These are phyloP conservation scores for Anguilla obscura DNA, from an alignment of 2,797 vertebrate species.

Conservation along the genomic window DNA sequence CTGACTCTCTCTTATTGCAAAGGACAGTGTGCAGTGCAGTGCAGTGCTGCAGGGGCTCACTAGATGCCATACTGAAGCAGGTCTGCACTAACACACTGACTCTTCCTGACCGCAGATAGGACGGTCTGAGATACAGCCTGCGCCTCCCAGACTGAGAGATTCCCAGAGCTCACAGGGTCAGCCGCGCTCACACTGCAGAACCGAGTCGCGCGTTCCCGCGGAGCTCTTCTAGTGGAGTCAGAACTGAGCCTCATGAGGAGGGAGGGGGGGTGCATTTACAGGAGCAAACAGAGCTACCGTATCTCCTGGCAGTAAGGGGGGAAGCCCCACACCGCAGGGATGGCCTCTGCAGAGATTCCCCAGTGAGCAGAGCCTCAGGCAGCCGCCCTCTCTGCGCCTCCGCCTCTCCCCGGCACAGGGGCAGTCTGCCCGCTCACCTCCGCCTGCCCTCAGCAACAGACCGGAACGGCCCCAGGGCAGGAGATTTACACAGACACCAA, in stretches of 20 bases:
- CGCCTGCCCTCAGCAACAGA: slow-evolving; percentile 36
- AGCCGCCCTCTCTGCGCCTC: background rate
- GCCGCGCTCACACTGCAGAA: background rate
- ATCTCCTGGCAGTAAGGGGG: background rate
- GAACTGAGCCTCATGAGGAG: background rate
- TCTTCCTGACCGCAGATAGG: background rate
- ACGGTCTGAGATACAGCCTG: background rate
- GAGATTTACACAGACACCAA: slow-evolving; percentile 63
- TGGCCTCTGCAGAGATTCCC: background rate
- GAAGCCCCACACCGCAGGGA: background rate
- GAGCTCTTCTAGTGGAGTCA: background rate
- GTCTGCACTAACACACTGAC: background rate
- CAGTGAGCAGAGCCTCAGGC: background rate
- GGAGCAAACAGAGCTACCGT: too few relatives aligned
- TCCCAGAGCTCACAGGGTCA: background rate
- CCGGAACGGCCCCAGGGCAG: slow-evolving; percentile 49
- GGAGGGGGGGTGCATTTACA: too few relatives aligned
- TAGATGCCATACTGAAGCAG: background rate
- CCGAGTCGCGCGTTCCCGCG: background rate
- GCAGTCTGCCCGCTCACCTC: background rate
- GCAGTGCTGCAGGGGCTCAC: background rate
- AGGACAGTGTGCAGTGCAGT: background rate
- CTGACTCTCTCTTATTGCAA: background rate
- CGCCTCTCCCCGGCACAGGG: background rate
- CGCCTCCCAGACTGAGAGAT: background rate